Evolutionary conservation across 2,888 invertebrate genomes (phyloP).

Genomic region (Eudasyphora cyanicolor): DNA sequence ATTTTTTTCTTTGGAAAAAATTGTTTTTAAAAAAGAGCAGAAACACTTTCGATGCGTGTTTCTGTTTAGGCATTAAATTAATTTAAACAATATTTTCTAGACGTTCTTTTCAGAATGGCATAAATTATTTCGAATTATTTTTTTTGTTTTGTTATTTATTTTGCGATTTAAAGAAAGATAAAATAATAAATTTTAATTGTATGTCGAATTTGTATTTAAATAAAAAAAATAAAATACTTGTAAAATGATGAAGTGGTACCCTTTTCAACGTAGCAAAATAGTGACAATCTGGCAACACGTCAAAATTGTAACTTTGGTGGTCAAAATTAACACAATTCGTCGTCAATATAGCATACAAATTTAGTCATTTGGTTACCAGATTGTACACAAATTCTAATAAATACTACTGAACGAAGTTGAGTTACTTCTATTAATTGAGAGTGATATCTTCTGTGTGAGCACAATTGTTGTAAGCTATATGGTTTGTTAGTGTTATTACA

Average conservation of each 20-base stretch:
- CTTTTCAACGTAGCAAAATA: neutral
- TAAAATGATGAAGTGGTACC: conserved; percentile 40
- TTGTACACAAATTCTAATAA: no score
- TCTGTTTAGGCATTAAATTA: conserved; percentile 56
- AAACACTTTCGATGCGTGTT: conserved; percentile 37
- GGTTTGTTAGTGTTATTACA: no score
- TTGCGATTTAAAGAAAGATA: conserved; percentile 50
- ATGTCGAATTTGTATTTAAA: conserved; percentile 60
- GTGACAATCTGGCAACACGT: neutral
- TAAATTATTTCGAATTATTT: conserved; percentile 58
- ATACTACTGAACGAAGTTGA: no score
- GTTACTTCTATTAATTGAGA: no score
- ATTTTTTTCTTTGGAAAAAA: conserved; percentile 32
- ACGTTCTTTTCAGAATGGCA: conserved; percentile 55
- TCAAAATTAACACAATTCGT: no score
- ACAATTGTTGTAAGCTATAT: no score
- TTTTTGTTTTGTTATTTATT: conserved; percentile 63
- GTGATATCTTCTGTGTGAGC: no score
- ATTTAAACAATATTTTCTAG: conserved; percentile 40
- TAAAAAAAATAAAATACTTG: conserved; percentile 56
- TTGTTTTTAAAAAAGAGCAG: conserved; percentile 33
- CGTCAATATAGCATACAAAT: no score
- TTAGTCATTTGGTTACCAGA: no score
- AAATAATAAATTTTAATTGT: conserved; percentile 57
- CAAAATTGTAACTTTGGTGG: neutral